Evolutionary conservation across 2,113 vertebrate species (phyloP).

Genomic region (Ciconia stormi): DNA sequence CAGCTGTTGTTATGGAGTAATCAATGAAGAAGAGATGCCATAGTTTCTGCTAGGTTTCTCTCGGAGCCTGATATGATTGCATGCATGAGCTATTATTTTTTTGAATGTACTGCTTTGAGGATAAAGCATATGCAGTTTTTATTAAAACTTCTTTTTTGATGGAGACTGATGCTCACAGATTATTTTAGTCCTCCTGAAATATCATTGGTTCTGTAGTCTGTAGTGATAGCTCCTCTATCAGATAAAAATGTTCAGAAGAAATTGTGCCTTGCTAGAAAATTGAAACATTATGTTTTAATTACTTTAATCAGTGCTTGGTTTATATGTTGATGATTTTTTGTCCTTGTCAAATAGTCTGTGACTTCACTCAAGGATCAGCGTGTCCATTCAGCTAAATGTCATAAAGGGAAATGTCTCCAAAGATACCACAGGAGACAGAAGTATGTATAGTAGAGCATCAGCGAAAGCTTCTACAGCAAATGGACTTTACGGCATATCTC

Average conservation of each 20-base stretch:
- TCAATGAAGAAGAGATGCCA: slow-evolving; percentile 29
- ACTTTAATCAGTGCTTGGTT: background rate
- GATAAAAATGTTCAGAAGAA: background rate
- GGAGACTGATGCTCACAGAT: background rate
- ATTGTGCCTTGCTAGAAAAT: background rate
- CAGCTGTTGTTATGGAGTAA: slow-evolving; percentile 56
- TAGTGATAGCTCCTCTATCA: background rate
- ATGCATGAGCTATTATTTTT: background rate
- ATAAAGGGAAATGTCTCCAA: background rate
- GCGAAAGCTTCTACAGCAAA: background rate
- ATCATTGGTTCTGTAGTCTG: background rate
- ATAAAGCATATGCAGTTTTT: background rate
- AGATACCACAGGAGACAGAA: background rate
- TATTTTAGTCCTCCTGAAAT: background rate
- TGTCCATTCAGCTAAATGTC: background rate
- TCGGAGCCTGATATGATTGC: slow-evolving; percentile 1
- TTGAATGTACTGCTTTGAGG: background rate
- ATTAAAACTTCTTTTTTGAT: background rate
- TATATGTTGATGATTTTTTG: background rate
- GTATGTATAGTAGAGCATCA: background rate
- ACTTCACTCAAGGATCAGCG: background rate
- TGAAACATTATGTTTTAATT: background rate
- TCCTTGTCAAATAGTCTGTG: background rate
- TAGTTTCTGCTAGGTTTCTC: slow-evolving; percentile 33
- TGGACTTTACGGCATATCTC: background rate